phyloP scores from a whole-genome alignment of 2,797 vertebrate species.

The Poecilia picta region DNA sequence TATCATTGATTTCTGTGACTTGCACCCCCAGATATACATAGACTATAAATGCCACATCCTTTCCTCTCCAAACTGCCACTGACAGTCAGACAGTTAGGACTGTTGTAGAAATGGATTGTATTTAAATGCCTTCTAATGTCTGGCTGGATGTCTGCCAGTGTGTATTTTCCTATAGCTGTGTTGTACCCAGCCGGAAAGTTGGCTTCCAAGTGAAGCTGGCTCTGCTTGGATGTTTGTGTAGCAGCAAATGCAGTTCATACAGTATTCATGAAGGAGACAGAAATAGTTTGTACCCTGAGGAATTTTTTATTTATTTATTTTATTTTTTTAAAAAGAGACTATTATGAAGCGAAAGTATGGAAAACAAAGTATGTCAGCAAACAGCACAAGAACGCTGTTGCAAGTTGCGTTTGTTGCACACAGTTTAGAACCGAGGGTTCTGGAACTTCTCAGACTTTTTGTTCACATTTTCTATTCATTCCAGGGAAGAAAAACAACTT shows the following conservation, averaged over 20 bases:
- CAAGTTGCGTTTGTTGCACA: constrained; percentile 1
- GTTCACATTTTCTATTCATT: constrained; percentile 9
- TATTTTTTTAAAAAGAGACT: constrained; percentile 46
- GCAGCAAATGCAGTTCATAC: constrained; percentile 70
- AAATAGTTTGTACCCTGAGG: constrained; percentile 69
- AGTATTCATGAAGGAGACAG: constrained; percentile 74
- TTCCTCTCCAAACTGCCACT: constrained; percentile 28
- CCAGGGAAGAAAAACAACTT: neutral
- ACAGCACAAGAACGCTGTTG: constrained; percentile 16
- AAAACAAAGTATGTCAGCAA: constrained; percentile 28
- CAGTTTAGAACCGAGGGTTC: constrained; percentile 2
- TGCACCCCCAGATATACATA: neutral
- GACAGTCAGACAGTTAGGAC: constrained; percentile 57
- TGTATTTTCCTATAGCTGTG: constrained; percentile 72
- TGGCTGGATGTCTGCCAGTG: constrained; percentile 58
- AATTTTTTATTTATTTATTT: constrained; percentile 41
- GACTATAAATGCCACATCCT: constrained; percentile 19
- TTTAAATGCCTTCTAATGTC: constrained; percentile 60
- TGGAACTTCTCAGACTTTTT: neutral
- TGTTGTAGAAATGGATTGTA: constrained; percentile 69
- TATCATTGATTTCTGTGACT: neutral
- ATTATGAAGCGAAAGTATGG: constrained; percentile 45
- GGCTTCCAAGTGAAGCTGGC: constrained; percentile 58
- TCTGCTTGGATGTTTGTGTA: constrained; percentile 72
- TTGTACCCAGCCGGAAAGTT: constrained; percentile 72